phyloP scores from a whole-genome alignment of 1,140 invertebrate species.

The Contarinia nasturtii region DNA sequence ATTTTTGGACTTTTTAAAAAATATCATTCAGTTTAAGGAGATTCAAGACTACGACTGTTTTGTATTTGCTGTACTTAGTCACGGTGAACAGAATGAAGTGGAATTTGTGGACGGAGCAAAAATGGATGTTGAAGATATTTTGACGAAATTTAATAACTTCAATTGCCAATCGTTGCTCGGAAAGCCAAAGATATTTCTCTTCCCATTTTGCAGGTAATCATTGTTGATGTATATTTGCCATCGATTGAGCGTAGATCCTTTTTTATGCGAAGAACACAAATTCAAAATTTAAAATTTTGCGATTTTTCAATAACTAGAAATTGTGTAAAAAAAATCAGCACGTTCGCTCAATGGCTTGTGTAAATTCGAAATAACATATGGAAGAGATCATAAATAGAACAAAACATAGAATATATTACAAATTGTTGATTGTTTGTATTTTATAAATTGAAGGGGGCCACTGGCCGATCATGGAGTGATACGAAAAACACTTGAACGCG shows the following conservation, averaged over 20 bases:
- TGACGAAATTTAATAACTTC: conserved; percentile 36
- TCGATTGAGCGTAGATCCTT: conserved; percentile 3
- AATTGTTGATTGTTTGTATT: no score
- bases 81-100: conserved; percentile 27
- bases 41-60: conserved; percentile 23
- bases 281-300: no score
- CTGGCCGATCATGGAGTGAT: conserved; percentile 12
- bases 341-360: no score
- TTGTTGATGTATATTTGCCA: no score
- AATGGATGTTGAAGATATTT: conserved; percentile 26
- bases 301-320: no score
- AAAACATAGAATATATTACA: no score
- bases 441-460: conserved; percentile 10
- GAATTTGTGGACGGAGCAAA: conserved; percentile 25
- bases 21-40: no score
- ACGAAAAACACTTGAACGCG: conserved; percentile 2
- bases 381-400: no score
- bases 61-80: conserved; percentile 36
- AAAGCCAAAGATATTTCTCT: conserved; percentile 64
- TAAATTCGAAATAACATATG: no score
- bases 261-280: no score
- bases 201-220: conserved; percentile 46
- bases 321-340: no score
- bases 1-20: no score
- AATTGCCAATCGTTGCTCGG: conserved; percentile 33